These are phyloP conservation scores for Cataglyphis albicans DNA, from an alignment of 2,888 invertebrate species.

Conservation along the genomic window DNA sequence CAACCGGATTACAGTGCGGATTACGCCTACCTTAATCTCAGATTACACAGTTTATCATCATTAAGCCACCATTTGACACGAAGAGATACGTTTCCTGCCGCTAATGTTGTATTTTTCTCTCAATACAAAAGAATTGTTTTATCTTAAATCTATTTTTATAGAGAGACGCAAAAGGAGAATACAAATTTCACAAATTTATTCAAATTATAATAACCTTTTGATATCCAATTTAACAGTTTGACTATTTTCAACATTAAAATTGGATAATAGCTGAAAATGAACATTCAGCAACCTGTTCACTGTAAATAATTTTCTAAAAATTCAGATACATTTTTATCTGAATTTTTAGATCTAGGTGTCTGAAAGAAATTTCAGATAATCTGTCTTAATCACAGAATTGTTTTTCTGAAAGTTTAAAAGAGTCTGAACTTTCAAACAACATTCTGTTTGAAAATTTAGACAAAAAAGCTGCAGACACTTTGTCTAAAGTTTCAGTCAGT, in stretches of 20 bases:
- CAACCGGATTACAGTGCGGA: slow-evolving; percentile 71
- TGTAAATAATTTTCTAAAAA: no score
- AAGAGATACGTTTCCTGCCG: background rate
- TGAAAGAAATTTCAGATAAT: no score
- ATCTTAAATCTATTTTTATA: background rate
- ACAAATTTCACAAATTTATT: background rate
- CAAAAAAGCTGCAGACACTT: no score
- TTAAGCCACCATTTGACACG: slow-evolving; percentile 8
- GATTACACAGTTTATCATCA: slow-evolving; percentile 68
- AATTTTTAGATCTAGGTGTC: no score
- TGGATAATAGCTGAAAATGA: background rate
- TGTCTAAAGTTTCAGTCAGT: no score
- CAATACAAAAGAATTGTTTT: slow-evolving; percentile 24
- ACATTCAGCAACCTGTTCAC: background rate
- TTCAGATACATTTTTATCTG: no score
- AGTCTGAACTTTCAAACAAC: no score
- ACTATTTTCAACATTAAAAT: background rate
- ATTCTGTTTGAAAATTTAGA: no score
- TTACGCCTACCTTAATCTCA: slow-evolving; percentile 61
- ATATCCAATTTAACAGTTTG: background rate
- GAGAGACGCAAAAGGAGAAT: background rate
- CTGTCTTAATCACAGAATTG: no score
- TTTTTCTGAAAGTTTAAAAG: no score
- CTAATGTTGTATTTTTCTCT: background rate
- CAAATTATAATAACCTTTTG: background rate